These are phyloP conservation scores for Vulpes vulpes DNA, from an alignment of 2,113 vertebrate genomes.

Conservation along the genomic window DNA sequence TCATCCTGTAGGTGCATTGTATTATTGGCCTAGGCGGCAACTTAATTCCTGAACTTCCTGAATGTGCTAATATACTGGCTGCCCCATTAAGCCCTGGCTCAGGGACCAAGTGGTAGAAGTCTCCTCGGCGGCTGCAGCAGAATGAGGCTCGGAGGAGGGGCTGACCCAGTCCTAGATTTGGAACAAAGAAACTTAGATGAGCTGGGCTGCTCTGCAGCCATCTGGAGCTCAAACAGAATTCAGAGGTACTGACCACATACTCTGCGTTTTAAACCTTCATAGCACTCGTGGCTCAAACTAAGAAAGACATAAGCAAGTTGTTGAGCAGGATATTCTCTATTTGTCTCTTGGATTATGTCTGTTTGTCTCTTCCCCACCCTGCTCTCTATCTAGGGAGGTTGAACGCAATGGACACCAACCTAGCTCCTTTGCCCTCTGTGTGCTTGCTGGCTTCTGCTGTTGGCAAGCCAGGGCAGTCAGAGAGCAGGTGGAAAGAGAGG, in stretches of 20 bases:
- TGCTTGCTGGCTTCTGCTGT: background rate
- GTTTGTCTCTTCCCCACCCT: background rate
- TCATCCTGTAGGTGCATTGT: background rate
- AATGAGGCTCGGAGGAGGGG: background rate
- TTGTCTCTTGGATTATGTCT: background rate
- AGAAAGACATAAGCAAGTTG: background rate
- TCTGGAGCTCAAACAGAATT: background rate
- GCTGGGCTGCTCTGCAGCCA: background rate
- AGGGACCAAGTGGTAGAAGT: background rate
- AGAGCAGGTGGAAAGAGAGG: background rate
- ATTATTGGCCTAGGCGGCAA: constrained; percentile 3
- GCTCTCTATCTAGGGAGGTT: background rate
- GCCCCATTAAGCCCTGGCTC: background rate
- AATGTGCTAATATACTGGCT: constrained; percentile 27
- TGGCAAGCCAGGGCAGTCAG: background rate
- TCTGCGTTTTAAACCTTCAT: background rate
- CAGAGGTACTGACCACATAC: background rate
- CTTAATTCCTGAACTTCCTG: background rate
- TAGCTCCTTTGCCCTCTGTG: background rate
- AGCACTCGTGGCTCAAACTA: background rate
- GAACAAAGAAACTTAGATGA: background rate
- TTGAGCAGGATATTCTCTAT: background rate
- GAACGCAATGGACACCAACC: background rate
- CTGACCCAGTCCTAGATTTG: background rate
- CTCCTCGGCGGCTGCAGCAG: background rate